Percentiles rank a stretch among this genome's conserved stretches.
Evolutionary conservation across 2,797 vertebrate species (phyloP).

Genomic region (Sebastiscus tertius): DNA sequence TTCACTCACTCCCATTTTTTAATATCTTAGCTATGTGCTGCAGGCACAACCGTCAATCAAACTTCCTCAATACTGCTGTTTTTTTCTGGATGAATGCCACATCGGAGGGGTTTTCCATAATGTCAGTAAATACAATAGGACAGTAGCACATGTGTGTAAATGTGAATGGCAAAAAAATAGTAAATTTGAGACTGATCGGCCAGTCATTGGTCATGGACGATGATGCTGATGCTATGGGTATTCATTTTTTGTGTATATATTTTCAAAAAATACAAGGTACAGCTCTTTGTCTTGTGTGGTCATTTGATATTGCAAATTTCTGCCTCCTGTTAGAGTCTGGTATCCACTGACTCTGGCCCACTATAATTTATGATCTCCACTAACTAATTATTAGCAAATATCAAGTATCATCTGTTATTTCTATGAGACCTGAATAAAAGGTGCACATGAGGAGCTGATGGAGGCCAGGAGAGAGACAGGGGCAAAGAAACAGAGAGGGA

Average conservation of each 20-base stretch:
- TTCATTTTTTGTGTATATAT: background rate
- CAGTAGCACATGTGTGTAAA: background rate
- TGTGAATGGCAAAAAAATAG: too few species aligned
- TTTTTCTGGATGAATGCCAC: conserved; percentile 5
- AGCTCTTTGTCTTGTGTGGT: background rate
- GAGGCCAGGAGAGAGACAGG: background rate
- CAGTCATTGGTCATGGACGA: too few species aligned
- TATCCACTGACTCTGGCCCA: background rate
- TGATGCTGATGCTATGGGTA: background rate
- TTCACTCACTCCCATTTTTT: background rate
- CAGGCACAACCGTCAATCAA: background rate
- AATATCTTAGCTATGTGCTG: conserved; percentile 5
- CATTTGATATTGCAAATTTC: background rate
- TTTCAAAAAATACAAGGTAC: background rate
- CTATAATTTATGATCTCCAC: background rate
- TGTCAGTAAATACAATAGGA: background rate
- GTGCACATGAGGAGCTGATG: conserved; percentile 3
- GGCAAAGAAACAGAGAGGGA: conserved; percentile 15
- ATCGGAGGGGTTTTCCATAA: conserved; percentile 10
- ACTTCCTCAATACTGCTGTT: background rate
- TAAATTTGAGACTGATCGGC: too few species aligned
- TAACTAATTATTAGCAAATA: background rate
- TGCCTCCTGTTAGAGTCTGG: background rate
- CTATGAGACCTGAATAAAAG: background rate
- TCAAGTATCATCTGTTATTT: background rate